A percentile compares a stretch with the other conserved stretches of the same genome.
Evolutionary conservation across 2,888 invertebrate genomes (phyloP).

Genomic region (Agrypnus murinus): DNA sequence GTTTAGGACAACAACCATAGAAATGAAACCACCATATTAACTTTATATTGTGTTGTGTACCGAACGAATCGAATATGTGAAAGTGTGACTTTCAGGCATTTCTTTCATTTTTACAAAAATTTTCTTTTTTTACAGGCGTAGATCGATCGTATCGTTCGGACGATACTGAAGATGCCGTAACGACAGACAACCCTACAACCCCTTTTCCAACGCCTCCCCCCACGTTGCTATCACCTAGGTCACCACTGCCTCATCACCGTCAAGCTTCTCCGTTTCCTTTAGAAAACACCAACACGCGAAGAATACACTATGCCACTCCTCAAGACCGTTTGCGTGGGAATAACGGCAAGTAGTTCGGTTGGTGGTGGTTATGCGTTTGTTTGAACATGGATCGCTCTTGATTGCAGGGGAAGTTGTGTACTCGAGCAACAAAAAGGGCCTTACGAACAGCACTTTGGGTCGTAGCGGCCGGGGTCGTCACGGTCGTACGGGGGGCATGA

Average conservation of each 20-base stretch:
- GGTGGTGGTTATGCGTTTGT: conserved; percentile 28
- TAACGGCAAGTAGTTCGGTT: conserved; percentile 65
- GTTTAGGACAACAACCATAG: conserved; percentile 22
- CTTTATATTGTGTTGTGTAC: conserved; percentile 10
- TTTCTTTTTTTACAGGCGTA: conserved; percentile 74
- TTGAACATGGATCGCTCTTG: conserved; percentile 41
- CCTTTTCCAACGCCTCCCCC: conserved; percentile 75
- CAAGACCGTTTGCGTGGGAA: conserved; percentile 70
- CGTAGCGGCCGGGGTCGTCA: conserved; percentile 69
- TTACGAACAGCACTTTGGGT: conserved; percentile 67
- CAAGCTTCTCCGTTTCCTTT: conserved; percentile 83
- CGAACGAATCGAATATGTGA: not conserved
- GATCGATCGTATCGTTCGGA: conserved; percentile 85
- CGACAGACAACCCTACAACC: conserved; percentile 74
- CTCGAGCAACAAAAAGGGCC: conserved; percentile 65
- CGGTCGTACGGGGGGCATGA: conserved; percentile 73
- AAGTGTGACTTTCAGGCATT: not conserved
- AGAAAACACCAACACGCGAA: conserved; percentile 79
- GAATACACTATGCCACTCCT: conserved; percentile 73
- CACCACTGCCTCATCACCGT: conserved; percentile 77
- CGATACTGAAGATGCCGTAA: conserved; percentile 78
- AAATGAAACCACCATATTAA: conserved; percentile 18
- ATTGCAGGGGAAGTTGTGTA: conserved; percentile 57
- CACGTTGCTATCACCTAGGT: conserved; percentile 72
- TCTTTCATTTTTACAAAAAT: conserved; percentile 21